These are phyloP conservation scores for Tiliqua scincoides DNA, from an alignment of 2,113 vertebrate species.

Conservation along the genomic window DNA sequence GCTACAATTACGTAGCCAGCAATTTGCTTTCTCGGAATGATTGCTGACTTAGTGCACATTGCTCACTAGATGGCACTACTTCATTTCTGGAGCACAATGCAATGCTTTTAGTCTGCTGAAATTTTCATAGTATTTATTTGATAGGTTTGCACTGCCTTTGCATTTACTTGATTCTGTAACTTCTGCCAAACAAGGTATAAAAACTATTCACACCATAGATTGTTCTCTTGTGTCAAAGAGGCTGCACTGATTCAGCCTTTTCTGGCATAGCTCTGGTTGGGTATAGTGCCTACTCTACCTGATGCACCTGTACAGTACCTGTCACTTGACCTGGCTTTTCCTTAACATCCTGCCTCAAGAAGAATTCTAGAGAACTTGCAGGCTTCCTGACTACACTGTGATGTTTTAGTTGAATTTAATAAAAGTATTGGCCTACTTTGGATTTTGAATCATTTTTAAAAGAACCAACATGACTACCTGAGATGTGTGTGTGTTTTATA, in stretches of 20 bases:
- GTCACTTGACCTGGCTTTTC: neutral
- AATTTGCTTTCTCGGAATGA: accelerated
- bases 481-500: no score
- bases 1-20: no score
- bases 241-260: neutral
- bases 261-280: neutral
- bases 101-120: neutral
- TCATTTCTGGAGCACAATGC: neutral
- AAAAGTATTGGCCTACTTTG: no score
- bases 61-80: slow-evolving; percentile 34
- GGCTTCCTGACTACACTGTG: no score
- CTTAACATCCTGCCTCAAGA: no score
- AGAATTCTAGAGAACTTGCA: no score
- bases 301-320: neutral
- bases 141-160: neutral
- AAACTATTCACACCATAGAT: no score
- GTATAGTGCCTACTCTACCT: neutral
- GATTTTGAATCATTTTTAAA: no score
- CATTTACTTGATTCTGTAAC: neutral
- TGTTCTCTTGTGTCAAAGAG: neutral
- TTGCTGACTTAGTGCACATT: neutral
- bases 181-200: neutral
- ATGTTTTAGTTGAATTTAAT: no score
- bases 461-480: no score
- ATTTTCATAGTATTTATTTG: neutral